These are phyloP conservation scores for Sycophila sp. DNA, from an alignment of 1,140 invertebrate genomes.

Conservation along the genomic window DNA sequence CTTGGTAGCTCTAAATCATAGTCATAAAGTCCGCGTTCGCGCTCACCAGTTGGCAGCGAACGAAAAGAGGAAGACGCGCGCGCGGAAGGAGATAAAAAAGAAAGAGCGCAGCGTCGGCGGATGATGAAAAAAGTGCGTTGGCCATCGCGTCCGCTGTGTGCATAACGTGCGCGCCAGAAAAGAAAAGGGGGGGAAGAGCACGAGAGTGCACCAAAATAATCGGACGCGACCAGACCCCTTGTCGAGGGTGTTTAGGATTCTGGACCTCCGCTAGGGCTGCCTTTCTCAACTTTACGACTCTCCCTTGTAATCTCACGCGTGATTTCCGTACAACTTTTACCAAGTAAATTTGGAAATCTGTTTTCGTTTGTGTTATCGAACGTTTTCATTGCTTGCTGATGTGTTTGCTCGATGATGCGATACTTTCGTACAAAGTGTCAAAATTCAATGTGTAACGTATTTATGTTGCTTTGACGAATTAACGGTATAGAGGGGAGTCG, in stretches of 20 bases:
- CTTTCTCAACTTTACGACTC: constrained; percentile 35
- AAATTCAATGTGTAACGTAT: no score
- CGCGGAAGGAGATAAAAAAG: background rate
- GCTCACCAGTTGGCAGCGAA: constrained; percentile 29
- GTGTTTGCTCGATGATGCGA: no score
- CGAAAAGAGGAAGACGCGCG: background rate
- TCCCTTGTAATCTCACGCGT: no score
- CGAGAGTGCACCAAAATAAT: constrained; percentile 58
- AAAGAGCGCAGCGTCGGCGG: constrained; percentile 22
- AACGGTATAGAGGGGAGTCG: no score
- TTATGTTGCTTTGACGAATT: no score
- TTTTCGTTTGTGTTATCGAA: no score
- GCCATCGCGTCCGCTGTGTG: constrained; percentile 29
- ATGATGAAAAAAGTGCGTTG: constrained; percentile 37
- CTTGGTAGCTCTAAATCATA: constrained; percentile 34
- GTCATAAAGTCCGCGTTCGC: constrained; percentile 26
- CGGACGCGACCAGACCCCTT: constrained; percentile 50
- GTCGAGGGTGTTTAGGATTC: constrained; percentile 55
- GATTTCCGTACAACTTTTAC: constrained; percentile 47
- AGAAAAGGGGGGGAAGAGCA: no score
- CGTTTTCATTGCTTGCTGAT: no score
- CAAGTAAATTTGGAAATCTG: no score
- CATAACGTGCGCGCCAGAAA: constrained; percentile 21
- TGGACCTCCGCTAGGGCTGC: constrained; percentile 35
- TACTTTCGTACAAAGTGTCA: no score